Evolutionary conservation across 1,140 invertebrate species (phyloP), one percentile per base, ranked within the genome.

Genomic region (Amphibalanus amphitrite): DNA sequence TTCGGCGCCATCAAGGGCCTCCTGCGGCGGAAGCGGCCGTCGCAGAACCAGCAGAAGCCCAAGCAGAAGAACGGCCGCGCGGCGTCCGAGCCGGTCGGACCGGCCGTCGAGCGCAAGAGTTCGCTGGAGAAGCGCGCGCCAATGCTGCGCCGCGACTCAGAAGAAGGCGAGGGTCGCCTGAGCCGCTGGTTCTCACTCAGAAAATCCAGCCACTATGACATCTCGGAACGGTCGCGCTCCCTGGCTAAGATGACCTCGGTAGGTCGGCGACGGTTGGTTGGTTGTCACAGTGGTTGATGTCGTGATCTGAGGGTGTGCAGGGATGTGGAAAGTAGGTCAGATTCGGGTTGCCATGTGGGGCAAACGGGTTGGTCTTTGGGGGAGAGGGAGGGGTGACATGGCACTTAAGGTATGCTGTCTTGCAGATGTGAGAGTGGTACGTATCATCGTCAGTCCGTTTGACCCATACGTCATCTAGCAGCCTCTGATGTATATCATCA

Each of bases 101-200:
- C 47, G 6, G 47, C 47, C 6, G 17, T 59, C 47, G 47, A 59
- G 47, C 47, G 47, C 47, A 59, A 59, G 47, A 59, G 47, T 20
- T 59, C 47, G 6, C 47, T 59, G 47, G 47, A 59, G 47, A 59
- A 59, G 47, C 47, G 47, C 6, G 13, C 47, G 13, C 20, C 47
- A 1, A 3, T 23, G 13, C 1, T 20, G 47, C 47, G 47, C 13
- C 47, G 47, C 47, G 47, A 59, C 47, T 59, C 47, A 20, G 47
- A 59, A 1, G 47, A 59, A 20, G n/a, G 28, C 65, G 65, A 67
- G 23, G 65, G 65, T 15, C 65, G 65, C 17, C 82, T 93, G 0
- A 87, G 89, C 17, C 82, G 90, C 74, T 92, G 90, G 89, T 92
- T 92, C 81, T 91, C 89, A 74, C 89, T 92, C 68, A 81, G 90